These are phyloP conservation scores for Esox masquinongy DNA, from an alignment of 2,797 vertebrate genomes.

Conservation along the genomic window DNA sequence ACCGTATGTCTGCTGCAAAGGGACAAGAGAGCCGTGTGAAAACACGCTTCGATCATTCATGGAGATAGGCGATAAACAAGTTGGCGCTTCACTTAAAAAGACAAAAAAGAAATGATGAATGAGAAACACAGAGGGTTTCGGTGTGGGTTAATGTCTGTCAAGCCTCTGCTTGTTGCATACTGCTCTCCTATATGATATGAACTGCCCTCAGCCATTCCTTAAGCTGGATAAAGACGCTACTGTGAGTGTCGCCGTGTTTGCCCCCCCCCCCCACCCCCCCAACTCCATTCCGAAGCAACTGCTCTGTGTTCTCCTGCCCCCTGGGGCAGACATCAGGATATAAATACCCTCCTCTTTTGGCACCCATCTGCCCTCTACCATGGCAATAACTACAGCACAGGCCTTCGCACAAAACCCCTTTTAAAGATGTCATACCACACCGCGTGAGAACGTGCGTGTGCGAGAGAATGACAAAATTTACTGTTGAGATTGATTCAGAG, in stretches of 20 bases:
- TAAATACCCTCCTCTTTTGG: conserved; percentile 56
- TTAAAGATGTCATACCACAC: no score
- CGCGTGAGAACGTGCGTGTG: background rate
- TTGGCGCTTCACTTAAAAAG: no score
- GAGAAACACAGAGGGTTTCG: no score
- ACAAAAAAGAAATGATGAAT: no score
- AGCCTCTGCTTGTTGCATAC: conserved; percentile 53
- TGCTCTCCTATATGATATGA: conserved; percentile 13
- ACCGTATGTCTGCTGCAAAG: no score
- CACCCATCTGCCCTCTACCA: conserved; percentile 51
- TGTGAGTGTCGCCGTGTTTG: conserved; percentile 62
- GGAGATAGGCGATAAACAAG: no score
- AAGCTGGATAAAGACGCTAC: conserved; percentile 60
- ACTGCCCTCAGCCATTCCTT: conserved; percentile 60
- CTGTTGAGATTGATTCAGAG: conserved; percentile 47
- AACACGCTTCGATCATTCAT: no score
- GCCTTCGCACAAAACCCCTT: conserved; percentile 32
- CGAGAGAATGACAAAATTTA: conserved; percentile 24
- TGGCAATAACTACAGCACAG: background rate
- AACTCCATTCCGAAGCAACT: conserved; percentile 9
- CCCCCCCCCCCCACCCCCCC: background rate
- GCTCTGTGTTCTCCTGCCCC: conserved; percentile 43
- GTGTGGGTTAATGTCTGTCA: conserved; percentile 36
- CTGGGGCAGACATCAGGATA: conserved; percentile 41
- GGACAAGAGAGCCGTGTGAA: no score